A percentile compares a stretch with the other conserved stretches of the same genome.
Evolutionary conservation across 1,140 invertebrate genomes (phyloP).

Genomic region (Heliconius nattereri): DNA sequence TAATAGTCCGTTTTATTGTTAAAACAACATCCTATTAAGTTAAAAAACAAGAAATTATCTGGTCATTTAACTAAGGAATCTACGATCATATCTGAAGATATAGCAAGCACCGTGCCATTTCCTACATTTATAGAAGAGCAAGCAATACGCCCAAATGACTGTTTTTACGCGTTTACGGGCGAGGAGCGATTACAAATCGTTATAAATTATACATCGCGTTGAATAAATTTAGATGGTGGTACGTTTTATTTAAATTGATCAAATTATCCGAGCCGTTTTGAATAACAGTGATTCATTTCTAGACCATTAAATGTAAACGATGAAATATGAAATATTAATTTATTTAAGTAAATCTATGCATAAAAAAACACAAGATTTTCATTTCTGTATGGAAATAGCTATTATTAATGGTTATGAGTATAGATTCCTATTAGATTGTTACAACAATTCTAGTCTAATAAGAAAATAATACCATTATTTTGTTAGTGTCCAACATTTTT

Average conservation of each 20-base stretch:
- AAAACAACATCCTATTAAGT: neutral
- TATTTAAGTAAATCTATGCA: neutral
- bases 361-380: neutral
- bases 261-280: neutral
- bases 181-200: slow-evolving; percentile 38
- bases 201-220: slow-evolving; percentile 42
- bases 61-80: neutral
- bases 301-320: neutral
- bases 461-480: neutral
- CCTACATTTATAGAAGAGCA: slow-evolving; percentile 21
- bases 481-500: too few species aligned
- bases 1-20: neutral
- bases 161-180: slow-evolving; percentile 42
- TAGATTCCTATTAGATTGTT: neutral
- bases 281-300: slow-evolving; percentile 13
- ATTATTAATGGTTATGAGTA: neutral
- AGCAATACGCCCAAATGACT: slow-evolving; percentile 36
- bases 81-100: slow-evolving; percentile 9
- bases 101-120: slow-evolving; percentile 24
- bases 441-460: neutral
- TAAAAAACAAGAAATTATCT: neutral
- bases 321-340: neutral
- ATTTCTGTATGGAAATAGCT: neutral
- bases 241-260: slow-evolving; percentile 60
- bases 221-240: slow-evolving; percentile 47